Conservation (phyloP, 2,797 vertebrate genomes). For the Rhynchonycteris naso region DNA sequence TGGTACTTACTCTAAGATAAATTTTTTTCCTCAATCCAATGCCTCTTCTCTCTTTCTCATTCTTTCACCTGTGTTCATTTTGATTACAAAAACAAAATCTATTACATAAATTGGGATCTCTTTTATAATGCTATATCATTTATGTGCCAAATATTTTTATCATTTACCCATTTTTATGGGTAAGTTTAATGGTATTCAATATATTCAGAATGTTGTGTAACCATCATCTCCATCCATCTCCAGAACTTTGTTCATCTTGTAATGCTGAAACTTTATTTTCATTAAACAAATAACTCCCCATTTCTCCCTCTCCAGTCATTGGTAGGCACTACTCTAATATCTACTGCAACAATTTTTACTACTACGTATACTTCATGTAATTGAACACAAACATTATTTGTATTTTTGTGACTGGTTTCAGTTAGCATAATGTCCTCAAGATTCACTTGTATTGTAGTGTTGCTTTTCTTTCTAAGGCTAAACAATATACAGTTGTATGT, state of each 20-base stretch:
- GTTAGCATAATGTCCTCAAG: neutral
- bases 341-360: neutral
- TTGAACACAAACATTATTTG: neutral
- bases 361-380: neutral
- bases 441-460: neutral
- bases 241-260: neutral
- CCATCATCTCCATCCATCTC: neutral
- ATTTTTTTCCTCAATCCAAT: neutral
- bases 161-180: neutral
- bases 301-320: neutral
- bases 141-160: neutral
- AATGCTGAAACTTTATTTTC: neutral
- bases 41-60: neutral
- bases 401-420: neutral
- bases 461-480: neutral
- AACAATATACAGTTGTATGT: neutral
- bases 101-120: neutral
- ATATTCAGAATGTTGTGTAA: neutral
- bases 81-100: neutral
- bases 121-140: neutral
- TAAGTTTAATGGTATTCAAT: neutral
- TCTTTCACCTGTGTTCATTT: neutral
- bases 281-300: neutral
- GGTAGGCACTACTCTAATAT: neutral
- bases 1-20: neutral